Conservation (phyloP, 2,113 vertebrate species). For the Zosterops hypoxanthus region DNA sequence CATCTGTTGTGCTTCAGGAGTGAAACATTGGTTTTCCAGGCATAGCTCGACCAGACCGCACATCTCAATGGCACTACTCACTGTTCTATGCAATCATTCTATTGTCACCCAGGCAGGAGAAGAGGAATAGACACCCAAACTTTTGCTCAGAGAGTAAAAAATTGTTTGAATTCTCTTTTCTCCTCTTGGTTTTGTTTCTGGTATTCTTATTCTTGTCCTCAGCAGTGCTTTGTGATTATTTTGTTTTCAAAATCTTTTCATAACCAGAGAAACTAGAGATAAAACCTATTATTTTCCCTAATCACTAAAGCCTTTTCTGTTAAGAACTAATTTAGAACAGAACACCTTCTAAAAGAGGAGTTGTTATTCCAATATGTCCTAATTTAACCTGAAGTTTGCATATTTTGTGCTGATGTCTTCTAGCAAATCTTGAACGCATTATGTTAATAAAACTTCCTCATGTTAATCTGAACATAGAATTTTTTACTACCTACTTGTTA, state of each 20-base stretch:
- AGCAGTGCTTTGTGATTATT: background rate
- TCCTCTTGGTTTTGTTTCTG: background rate
- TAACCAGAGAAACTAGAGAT: background rate
- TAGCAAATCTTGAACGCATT: background rate
- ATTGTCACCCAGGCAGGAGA: background rate
- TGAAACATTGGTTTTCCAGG: background rate
- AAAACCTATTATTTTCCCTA: background rate
- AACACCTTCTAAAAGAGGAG: background rate
- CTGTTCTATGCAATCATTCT: background rate
- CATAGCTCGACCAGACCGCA: background rate
- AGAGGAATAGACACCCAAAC: background rate
- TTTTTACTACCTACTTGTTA: background rate
- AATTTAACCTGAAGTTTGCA: background rate
- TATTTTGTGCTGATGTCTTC: background rate
- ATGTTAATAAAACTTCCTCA: background rate
- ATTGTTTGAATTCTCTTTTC: background rate
- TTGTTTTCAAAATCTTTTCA: background rate
- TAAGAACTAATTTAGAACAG: background rate
- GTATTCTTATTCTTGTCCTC: background rate
- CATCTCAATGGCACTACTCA: background rate
- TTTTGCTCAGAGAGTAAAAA: background rate
- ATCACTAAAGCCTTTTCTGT: background rate
- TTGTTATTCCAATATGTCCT: background rate
- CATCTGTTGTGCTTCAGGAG: fast-evolving
- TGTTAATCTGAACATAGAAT: background rate